Evolutionary conservation across 2,888 invertebrate species (phyloP).

Genomic region (Ferrisia virgata): DNA sequence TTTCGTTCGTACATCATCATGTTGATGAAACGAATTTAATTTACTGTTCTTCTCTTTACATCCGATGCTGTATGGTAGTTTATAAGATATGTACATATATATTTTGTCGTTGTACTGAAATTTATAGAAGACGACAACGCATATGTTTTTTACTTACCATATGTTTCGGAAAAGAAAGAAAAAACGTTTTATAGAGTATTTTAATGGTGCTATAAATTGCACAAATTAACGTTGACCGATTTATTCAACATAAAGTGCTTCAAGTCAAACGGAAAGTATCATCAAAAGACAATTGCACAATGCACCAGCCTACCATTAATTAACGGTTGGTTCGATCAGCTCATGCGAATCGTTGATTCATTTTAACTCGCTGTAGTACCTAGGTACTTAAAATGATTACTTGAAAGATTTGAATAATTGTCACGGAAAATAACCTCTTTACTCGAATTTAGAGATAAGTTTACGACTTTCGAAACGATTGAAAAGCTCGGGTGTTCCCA

Average conservation of each 20-base stretch:
- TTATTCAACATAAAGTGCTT: neutral
- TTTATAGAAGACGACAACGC: neutral
- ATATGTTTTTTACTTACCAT: neutral
- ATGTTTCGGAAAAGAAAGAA: neutral
- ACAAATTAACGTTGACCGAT: slow-evolving; percentile 10
- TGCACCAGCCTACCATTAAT: neutral
- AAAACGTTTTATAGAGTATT: neutral
- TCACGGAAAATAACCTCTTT: neutral
- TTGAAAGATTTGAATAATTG: neutral
- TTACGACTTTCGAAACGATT: neutral
- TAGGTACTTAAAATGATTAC: neutral
- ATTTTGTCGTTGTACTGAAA: neutral
- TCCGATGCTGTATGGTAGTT: neutral
- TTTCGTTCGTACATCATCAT: too few species aligned
- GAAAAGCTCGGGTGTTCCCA: neutral
- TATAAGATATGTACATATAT: too few species aligned
- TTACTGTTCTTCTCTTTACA: neutral
- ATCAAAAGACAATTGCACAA: neutral
- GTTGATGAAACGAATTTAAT: neutral
- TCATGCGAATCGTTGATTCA: neutral
- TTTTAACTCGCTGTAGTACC: neutral
- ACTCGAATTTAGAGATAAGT: too few species aligned
- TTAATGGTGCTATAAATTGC: neutral
- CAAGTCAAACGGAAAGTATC: neutral
- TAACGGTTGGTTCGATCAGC: neutral